Conservation (phyloP, 2,797 vertebrate genomes). For the Arnoldichthys spilopterus region DNA sequence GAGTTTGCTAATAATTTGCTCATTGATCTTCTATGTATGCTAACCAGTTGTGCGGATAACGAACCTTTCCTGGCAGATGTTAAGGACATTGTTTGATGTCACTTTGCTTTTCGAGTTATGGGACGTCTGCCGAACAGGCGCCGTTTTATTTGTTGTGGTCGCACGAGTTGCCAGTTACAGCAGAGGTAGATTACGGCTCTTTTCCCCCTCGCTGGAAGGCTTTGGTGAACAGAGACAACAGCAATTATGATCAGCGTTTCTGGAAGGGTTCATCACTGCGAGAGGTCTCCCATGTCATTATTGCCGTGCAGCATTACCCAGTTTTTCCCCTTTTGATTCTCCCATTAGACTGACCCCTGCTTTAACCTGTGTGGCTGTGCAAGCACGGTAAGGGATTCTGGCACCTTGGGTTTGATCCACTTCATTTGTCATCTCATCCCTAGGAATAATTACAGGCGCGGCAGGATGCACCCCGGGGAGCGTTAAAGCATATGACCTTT, state of each 20-base stretch:
- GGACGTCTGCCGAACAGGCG: not conserved
- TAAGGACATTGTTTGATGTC: slow-evolving; percentile 27
- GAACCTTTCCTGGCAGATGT: slow-evolving; percentile 22
- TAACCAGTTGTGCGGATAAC: slow-evolving; percentile 65
- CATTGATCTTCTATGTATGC: slow-evolving; percentile 77
- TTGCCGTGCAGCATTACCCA: slow-evolving; percentile 34
- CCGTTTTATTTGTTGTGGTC: slow-evolving; percentile 31
- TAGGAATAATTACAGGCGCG: slow-evolving; percentile 55
- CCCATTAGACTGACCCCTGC: slow-evolving; percentile 37
- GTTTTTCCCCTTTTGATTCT: slow-evolving; percentile 48
- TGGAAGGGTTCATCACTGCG: slow-evolving; percentile 43
- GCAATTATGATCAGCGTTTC: slow-evolving; percentile 46
- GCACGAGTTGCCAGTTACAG: slow-evolving; percentile 36
- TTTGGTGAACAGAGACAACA: slow-evolving; percentile 13
- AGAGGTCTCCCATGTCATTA: slow-evolving; percentile 49
- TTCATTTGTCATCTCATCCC: slow-evolving; percentile 59
- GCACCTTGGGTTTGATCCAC: slow-evolving; percentile 57
- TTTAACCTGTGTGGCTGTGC: slow-evolving; percentile 47
- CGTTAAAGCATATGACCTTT: slow-evolving; percentile 57
- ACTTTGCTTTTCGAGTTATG: not conserved
- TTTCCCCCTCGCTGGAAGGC: not conserved
- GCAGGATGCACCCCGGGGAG: slow-evolving; percentile 48
- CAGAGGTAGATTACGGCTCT: slow-evolving; percentile 3
- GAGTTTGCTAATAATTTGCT: slow-evolving; percentile 82
- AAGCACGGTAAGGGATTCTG: slow-evolving; percentile 49